Conservation (phyloP, 1,140 invertebrate genomes). For the Drosophila repletoides region DNA sequence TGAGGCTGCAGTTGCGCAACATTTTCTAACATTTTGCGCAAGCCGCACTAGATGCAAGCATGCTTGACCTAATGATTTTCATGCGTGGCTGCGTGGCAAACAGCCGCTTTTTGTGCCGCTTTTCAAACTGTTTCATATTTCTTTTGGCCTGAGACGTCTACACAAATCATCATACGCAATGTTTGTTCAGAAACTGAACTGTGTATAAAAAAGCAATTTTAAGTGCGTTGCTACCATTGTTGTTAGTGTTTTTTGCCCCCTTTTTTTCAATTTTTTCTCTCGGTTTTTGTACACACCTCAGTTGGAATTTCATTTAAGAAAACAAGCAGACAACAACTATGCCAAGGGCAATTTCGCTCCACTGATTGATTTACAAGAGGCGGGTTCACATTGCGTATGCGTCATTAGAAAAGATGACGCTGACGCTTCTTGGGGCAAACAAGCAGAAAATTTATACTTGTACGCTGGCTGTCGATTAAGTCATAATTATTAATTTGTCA, state of each 20-base stretch:
- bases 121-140: slow-evolving; percentile 55
- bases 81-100: slow-evolving; percentile 56
- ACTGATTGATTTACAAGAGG: slow-evolving; percentile 73
- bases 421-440: slow-evolving; percentile 16
- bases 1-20: not conserved
- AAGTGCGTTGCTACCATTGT: slow-evolving; percentile 54
- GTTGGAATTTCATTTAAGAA: slow-evolving; percentile 25
- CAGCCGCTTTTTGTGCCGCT: slow-evolving; percentile 30
- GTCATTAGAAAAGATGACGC: slow-evolving; percentile 47
- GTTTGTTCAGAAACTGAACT: slow-evolving; percentile 43
- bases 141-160: slow-evolving; percentile 53
- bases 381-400: slow-evolving; percentile 62
- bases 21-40: not conserved
- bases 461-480: slow-evolving; percentile 52
- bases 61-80: slow-evolving; percentile 30
- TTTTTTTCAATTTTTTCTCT: too few species aligned
- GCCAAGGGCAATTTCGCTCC: slow-evolving; percentile 76
- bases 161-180: slow-evolving; percentile 74
- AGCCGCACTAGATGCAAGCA: not conserved
- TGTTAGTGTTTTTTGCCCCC: slow-evolving; percentile 5
- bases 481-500: slow-evolving; percentile 74
- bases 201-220: slow-evolving; percentile 25
- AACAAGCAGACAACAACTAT: slow-evolving; percentile 32
- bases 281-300: slow-evolving; percentile 23
- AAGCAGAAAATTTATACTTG: slow-evolving; percentile 36